These are phyloP conservation scores for Casuarius casuarius DNA, from an alignment of 2,113 vertebrate genomes.

Conservation along the genomic window DNA sequence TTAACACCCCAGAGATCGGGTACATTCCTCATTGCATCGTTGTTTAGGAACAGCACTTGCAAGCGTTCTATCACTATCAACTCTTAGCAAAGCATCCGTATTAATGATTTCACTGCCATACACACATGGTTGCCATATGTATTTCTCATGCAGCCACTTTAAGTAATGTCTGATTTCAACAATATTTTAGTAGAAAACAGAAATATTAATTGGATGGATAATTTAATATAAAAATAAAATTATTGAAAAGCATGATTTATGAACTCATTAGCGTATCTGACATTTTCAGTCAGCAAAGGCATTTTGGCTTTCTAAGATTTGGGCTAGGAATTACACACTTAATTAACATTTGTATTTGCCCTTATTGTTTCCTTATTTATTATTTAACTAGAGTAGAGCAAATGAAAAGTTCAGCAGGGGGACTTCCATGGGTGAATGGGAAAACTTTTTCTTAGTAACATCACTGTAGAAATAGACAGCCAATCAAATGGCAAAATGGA, in stretches of 20 bases:
- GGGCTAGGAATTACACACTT: neutral
- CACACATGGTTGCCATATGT: constrained; percentile 57
- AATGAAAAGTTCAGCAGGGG: neutral
- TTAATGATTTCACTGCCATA: constrained; percentile 18
- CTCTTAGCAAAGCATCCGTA: neutral
- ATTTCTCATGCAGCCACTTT: neutral
- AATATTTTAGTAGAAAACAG: constrained; percentile 30
- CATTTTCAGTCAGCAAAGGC: neutral
- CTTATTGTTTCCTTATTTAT: neutral
- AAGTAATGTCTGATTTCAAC: neutral
- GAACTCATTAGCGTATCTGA: neutral
- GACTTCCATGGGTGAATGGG: neutral
- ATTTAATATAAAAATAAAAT: constrained; percentile 32
- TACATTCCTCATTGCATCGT: constrained; percentile 40
- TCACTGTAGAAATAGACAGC: neutral
- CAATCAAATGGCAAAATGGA: neutral
- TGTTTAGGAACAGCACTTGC: constrained; percentile 62
- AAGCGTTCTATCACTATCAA: constrained; percentile 24
- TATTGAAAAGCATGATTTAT: constrained; percentile 7
- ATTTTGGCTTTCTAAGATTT: neutral
- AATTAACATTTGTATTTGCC: neutral
- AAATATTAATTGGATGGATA: neutral
- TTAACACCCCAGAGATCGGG: neutral
- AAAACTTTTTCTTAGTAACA: constrained; percentile 1
- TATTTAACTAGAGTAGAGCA: neutral